phyloP scores from a whole-genome alignment of 2,113 vertebrate species.

The Callorhinus ursinus region DNA sequence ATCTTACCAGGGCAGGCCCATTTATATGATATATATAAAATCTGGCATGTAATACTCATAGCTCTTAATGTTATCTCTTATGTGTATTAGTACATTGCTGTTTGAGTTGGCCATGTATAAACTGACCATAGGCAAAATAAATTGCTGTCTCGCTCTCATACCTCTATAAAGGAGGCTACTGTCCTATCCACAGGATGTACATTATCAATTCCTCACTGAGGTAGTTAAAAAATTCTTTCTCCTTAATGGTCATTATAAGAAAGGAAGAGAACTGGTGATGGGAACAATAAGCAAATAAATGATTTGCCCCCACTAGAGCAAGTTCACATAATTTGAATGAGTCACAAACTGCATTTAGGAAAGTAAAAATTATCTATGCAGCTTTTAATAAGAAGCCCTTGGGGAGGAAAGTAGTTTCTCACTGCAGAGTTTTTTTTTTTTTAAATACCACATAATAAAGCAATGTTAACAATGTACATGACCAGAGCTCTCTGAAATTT shows the following conservation, averaged over 20 bases:
- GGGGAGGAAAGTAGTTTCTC: neutral
- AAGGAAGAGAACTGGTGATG: neutral
- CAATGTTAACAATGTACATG: neutral
- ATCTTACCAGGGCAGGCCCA: neutral
- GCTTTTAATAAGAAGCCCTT: neutral
- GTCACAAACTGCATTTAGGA: slow-evolving; percentile 7
- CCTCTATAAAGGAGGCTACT: neutral
- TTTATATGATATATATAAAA: neutral
- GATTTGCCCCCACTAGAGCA: neutral
- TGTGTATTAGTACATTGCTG: neutral
- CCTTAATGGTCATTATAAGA: neutral
- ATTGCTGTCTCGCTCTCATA: neutral
- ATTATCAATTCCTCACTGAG: neutral
- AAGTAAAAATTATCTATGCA: slow-evolving; percentile 10
- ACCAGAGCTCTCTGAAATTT: neutral
- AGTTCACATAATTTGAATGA: neutral
- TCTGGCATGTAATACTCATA: neutral
- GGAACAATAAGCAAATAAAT: neutral
- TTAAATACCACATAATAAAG: slow-evolving; percentile 34
- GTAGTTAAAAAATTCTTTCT: neutral
- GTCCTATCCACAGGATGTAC: neutral
- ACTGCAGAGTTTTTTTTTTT: neutral
- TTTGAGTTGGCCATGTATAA: neutral
- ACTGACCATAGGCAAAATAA: neutral
- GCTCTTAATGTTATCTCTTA: neutral